A percentile compares a stretch with the other conserved stretches of the same genome.
Conservation (phyloP, 2,113 vertebrate genomes). For the Cyanoderma ruficeps region DNA sequence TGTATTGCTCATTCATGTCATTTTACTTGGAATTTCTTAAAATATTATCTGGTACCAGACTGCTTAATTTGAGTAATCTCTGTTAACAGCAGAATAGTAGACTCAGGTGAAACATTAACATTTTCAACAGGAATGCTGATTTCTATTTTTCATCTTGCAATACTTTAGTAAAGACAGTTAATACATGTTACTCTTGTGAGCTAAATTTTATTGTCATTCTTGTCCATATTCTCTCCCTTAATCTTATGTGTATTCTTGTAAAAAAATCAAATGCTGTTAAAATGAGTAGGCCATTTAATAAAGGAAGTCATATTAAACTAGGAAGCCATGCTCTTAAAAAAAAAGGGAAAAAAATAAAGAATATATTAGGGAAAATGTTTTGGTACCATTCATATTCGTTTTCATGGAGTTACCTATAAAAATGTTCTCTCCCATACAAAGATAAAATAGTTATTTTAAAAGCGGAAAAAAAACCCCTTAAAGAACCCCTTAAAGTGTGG, state of each 20-base stretch:
- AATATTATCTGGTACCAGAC: background rate
- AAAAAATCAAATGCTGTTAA: background rate
- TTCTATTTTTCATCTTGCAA: background rate
- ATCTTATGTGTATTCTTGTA: background rate
- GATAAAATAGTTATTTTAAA: background rate
- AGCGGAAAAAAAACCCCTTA: background rate
- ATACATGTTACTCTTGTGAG: background rate
- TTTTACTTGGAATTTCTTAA: background rate
- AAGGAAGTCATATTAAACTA: background rate
- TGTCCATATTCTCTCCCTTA: background rate
- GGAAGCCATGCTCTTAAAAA: background rate
- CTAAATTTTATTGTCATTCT: background rate
- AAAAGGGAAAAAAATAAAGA: rapidly evolving
- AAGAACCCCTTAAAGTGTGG: background rate
- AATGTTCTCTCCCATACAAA: background rate
- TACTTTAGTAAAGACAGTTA: background rate
- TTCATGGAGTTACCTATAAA: background rate
- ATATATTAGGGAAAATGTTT: background rate
- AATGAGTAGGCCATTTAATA: background rate
- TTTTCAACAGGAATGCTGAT: background rate
- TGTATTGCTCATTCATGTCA: background rate
- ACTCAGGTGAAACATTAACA: background rate
- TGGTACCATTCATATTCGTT: background rate
- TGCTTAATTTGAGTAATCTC: background rate
- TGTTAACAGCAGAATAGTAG: background rate